Percentiles rank a stretch among this genome's conserved stretches.
Evolutionary conservation across 2,888 invertebrate genomes (phyloP).

Genomic region (Aricia artaxerxes): DNA sequence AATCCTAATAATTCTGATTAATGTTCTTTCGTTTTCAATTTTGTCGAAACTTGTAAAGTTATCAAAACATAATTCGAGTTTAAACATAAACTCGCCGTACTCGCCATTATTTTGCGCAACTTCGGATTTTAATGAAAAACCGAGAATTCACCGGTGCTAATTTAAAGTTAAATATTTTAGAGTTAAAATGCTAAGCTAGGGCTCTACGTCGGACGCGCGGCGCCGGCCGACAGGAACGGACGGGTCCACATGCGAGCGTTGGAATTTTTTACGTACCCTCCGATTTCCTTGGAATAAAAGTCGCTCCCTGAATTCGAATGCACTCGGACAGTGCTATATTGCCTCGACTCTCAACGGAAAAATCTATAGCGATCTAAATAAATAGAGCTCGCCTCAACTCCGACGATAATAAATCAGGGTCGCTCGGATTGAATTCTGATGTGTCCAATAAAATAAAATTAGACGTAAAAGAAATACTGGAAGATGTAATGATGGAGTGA

Average conservation of each 20-base stretch:
- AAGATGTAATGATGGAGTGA: not conserved
- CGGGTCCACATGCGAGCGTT: not conserved
- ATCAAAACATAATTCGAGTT: slow-evolving; percentile 28
- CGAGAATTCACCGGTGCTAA: slow-evolving; percentile 13
- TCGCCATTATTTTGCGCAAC: not conserved
- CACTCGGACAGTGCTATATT: slow-evolving; percentile 21
- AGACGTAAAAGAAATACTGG: not conserved
- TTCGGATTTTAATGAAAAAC: slow-evolving; percentile 12
- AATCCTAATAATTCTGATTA: slow-evolving; percentile 24
- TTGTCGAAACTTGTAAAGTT: slow-evolving; percentile 27
- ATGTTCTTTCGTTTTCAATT: slow-evolving; percentile 14
- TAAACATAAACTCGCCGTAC: slow-evolving; percentile 9
- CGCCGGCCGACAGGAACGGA: not conserved
- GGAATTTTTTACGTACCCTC: slow-evolving; percentile 2
- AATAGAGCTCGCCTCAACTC: not conserved
- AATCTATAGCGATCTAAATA: slow-evolving; percentile 5
- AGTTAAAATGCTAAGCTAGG: slow-evolving; percentile 18
- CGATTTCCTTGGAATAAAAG: slow-evolving; percentile 18
- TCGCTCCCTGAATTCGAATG: slow-evolving; percentile 14
- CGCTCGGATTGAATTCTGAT: slow-evolving; percentile 4
- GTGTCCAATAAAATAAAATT: not conserved
- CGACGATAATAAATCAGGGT: not conserved
- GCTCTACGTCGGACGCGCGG: not conserved
- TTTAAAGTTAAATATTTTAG: slow-evolving; percentile 25
- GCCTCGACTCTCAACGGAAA: not conserved